Evolutionary conservation across 2,888 invertebrate species (phyloP), one percentile per base, ranked within the genome.

Genomic region (Nipponacmea schrenckii): DNA sequence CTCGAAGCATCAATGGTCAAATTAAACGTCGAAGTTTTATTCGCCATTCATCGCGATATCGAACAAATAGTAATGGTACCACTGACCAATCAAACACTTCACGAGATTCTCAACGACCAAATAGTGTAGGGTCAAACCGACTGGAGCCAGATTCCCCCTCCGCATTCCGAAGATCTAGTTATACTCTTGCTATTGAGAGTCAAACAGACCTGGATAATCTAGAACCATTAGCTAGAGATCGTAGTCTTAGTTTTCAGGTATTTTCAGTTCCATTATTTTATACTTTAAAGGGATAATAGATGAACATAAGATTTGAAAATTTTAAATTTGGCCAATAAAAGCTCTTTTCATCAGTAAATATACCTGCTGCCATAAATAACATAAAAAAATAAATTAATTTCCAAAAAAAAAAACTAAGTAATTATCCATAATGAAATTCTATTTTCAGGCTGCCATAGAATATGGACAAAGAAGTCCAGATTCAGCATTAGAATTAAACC

Each of bases 391-490:
- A n/a, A n/a, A n/a, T n/a, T n/a, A n/a, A n/a, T n/a, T n/a, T n/a
- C n/a, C n/a, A n/a, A n/a, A n/a, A n/a, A n/a, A n/a, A n/a, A n/a
- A n/a, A n/a, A n/a, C n/a, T n/a, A n/a, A n/a, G n/a, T n/a, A n/a
- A n/a, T n/a, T n/a, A n/a, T n/a, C n/a, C n/a, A n/a, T n/a, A n/a
- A n/a, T n/a, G n/a, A n/a, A 56, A 56, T 10, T 24, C 20, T 56
- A 56, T 24, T 24, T 56, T 20, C 77, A 80, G 64, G 76, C 79
- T 31, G 84, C 83, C 5, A 80, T 85, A 68, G 82, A 83, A 67
- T 74, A 78, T 56, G 79, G 81, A 2, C 79, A 78, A 26, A 71
- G 62, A 50, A 69, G 64, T 69, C 71, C 73, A 62, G 56, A 45
- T 48, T 68, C 70, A 31, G 71, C 70, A 5, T 39, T 64, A n/a